Evolutionary conservation across 92 coral and sea anemone species (phyloP).

Genomic region (Palythoa caribaeorum): DNA sequence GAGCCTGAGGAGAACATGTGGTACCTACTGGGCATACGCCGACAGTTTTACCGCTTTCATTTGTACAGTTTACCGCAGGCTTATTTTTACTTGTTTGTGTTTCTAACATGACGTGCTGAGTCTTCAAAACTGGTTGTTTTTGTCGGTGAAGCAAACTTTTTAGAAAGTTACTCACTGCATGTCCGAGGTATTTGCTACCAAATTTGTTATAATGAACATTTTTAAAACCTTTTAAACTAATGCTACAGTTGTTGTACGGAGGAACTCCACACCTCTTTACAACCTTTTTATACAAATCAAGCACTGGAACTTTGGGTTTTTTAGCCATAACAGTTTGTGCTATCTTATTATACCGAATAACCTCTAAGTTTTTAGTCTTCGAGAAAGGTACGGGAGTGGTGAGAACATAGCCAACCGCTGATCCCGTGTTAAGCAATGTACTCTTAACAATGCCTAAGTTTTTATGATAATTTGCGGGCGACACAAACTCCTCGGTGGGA

Average conservation of each 20-base stretch:
- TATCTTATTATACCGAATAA: slow-evolving; percentile 11
- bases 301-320: slow-evolving; percentile 28
- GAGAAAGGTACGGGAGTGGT: slow-evolving; percentile 39
- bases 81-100: neutral
- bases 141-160: slow-evolving; percentile 16
- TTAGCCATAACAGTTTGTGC: slow-evolving; percentile 41
- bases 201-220: slow-evolving; percentile 72
- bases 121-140: neutral
- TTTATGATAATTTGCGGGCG: neutral
- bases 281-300: slow-evolving; percentile 38
- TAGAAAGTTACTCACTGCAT: slow-evolving; percentile 53
- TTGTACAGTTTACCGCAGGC: slow-evolving; percentile 49
- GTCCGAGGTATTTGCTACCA: slow-evolving; percentile 68
- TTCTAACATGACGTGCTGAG: neutral
- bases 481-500: slow-evolving; percentile 26
- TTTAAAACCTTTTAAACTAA: slow-evolving; percentile 30
- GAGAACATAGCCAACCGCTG: slow-evolving; percentile 8
- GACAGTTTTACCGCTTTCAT: slow-evolving; percentile 46
- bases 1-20: slow-evolving; percentile 66
- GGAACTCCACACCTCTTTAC: slow-evolving; percentile 41
- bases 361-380: slow-evolving; percentile 17
- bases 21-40: slow-evolving; percentile 77
- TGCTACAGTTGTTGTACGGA: slow-evolving; percentile 54
- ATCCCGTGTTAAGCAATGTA: slow-evolving; percentile 1
- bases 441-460: slow-evolving; percentile 6